A percentile compares a stretch with the other conserved stretches of the same genome.
Conservation (phyloP, 2,797 vertebrate species). For the Bryconaethiops microstoma region DNA sequence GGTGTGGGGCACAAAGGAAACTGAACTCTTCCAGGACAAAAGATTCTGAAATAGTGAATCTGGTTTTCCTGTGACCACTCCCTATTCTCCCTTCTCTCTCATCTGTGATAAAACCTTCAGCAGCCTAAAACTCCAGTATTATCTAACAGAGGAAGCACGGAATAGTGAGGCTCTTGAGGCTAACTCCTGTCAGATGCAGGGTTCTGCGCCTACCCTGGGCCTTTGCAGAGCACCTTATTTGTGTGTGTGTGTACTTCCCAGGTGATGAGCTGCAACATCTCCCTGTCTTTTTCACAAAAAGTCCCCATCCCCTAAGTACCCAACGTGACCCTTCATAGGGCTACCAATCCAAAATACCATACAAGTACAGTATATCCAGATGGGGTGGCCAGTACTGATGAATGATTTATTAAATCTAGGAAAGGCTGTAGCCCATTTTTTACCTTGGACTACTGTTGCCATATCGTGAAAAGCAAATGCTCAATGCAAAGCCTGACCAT, state of each 20-base stretch:
- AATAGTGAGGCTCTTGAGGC: neutral
- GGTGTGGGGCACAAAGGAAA: conserved; percentile 31
- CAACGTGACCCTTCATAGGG: neutral
- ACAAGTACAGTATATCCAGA: too few species aligned
- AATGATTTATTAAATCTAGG: neutral
- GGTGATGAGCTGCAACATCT: neutral
- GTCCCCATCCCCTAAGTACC: neutral
- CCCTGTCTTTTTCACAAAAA: neutral
- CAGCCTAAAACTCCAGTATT: neutral
- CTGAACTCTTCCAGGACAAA: conserved; percentile 39
- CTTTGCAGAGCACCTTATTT: neutral
- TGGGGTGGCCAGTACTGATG: neutral
- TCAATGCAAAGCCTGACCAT: neutral
- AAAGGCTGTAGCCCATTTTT: neutral
- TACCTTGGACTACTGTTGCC: neutral
- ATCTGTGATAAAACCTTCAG: conserved; percentile 15
- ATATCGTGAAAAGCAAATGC: neutral
- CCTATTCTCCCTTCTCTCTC: conserved; percentile 20
- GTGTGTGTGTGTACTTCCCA: neutral
- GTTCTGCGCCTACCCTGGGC: neutral
- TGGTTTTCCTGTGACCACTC: conserved; percentile 41
- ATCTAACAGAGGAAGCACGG: neutral
- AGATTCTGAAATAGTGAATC: conserved; percentile 37
- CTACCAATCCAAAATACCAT: neutral
- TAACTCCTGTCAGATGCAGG: neutral